Base-by-base conservation (phyloP, 1,140 invertebrate genomes). In the Eriosoma lanigerum region DNA sequence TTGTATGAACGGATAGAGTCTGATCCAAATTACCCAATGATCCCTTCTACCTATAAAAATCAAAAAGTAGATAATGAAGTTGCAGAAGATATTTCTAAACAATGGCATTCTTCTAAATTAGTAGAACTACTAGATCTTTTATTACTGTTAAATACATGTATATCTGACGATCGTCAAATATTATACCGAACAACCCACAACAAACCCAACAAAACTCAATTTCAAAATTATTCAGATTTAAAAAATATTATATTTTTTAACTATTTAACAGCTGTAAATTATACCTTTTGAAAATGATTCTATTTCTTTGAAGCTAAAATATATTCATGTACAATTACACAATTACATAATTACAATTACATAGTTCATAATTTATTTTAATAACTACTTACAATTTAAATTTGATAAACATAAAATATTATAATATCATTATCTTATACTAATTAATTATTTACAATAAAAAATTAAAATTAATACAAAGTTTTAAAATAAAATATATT, bases 1-100 rank as follows among this genome's bases (percentile, higher is more conserved):
- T 44, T 78, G 54, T 58, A 29, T 26, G 1, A 60, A 46, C 19
- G 19, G 29, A 62, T 78, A 46, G 56, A 60, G 38, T 60, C 75
- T 48, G 56, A 78, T 78, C 44, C 75, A 60, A 62, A 78, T 62
- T 78, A 78, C 52, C 56, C 75, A 78, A 60, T 46, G 4, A 78
- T 78, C 62, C 56, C 75, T 1, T 78, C 75, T 60, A 62, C 21
- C 3, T 2, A 46, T 29, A 46, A 17, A 62, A 48, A 78, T 48
- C 6, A n/a, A 0, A 48, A 29, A 60, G 54, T 17, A 38, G n/a
- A 62, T 13, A 24, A 8, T 6, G 24, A 46, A 26, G 8, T 10
- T 5, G 8, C 26, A 6, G 44, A 62, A 60, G 8, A 62, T 10
- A 62, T 48, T 19, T 26, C 75, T 48, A 26, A 19, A n/a, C 9